Percentiles rank a stretch among this genome's conserved stretches.
Evolutionary conservation across 2,797 vertebrate species (phyloP).

Genomic region (Eulemur albifrons): DNA sequence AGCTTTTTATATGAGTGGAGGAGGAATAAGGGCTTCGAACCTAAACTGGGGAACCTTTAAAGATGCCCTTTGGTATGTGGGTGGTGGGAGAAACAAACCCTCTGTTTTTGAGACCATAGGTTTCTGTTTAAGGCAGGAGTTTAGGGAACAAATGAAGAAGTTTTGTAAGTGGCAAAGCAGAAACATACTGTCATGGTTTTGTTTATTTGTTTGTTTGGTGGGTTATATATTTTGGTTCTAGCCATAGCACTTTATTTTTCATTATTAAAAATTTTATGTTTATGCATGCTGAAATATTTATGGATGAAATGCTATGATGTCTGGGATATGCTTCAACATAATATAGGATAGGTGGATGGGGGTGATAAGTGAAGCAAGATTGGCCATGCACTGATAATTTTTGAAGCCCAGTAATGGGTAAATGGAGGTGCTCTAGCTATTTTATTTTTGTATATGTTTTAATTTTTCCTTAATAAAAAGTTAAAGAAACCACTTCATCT

Average conservation of each 20-base stretch:
- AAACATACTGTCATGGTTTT: background rate
- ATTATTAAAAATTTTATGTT: background rate
- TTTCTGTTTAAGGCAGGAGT: background rate
- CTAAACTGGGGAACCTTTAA: background rate
- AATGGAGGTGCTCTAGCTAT: background rate
- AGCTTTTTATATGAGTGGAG: background rate
- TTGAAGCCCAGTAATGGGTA: background rate
- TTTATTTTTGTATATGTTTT: background rate
- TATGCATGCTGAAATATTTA: slow-evolving; percentile 26
- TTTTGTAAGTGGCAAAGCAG: background rate
- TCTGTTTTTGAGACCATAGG: background rate
- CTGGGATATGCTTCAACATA: slow-evolving; percentile 10
- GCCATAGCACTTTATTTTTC: background rate
- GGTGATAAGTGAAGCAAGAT: background rate
- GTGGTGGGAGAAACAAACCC: background rate
- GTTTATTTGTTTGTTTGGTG: background rate
- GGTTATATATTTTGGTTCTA: background rate
- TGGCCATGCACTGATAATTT: background rate
- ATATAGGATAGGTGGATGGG: background rate
- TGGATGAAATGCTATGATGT: background rate
- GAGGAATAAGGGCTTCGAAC: background rate
- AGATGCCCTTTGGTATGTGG: background rate
- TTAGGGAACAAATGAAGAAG: background rate
- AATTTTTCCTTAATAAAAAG: slow-evolving; percentile 24
- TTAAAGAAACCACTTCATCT: background rate